Percentiles rank a stretch among this genome's conserved stretches.
These are phyloP conservation scores for Penelope pileata DNA, from an alignment of 2,113 vertebrate genomes.

Conservation along the genomic window DNA sequence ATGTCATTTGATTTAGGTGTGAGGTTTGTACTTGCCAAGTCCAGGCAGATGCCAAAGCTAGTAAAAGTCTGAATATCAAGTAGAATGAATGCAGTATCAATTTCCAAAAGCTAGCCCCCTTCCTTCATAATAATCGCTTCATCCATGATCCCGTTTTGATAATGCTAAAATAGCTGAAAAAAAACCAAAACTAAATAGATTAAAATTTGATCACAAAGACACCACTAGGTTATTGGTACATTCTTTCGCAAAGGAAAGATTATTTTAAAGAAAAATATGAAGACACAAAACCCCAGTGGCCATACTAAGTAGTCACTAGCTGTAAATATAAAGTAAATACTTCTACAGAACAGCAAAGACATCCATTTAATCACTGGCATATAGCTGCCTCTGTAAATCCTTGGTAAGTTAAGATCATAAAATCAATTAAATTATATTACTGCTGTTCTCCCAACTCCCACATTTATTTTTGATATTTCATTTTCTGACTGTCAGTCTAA, in stretches of 20 bases:
- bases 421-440: not conserved
- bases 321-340: not conserved
- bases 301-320: not conserved
- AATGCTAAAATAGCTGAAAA: not conserved
- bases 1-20: not conserved
- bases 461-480: not conserved
- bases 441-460: not conserved
- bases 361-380: not conserved
- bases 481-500: not conserved
- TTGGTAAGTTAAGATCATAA: not conserved
- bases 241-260: not conserved
- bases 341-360: not conserved
- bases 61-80: not conserved
- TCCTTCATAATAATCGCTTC: not conserved
- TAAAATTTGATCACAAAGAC: not conserved
- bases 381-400: not conserved
- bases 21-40: not conserved
- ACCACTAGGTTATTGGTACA: not conserved
- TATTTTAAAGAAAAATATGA: slow-evolving; percentile 18
- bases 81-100: not conserved
- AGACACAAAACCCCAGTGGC: not conserved
- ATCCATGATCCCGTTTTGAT: not conserved
- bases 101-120: not conserved
- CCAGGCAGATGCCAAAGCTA: slow-evolving; percentile 2
- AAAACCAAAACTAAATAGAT: slow-evolving; percentile 4